Evolutionary conservation across 2,797 vertebrate genomes (phyloP).

Genomic region (Xenops minutus): DNA sequence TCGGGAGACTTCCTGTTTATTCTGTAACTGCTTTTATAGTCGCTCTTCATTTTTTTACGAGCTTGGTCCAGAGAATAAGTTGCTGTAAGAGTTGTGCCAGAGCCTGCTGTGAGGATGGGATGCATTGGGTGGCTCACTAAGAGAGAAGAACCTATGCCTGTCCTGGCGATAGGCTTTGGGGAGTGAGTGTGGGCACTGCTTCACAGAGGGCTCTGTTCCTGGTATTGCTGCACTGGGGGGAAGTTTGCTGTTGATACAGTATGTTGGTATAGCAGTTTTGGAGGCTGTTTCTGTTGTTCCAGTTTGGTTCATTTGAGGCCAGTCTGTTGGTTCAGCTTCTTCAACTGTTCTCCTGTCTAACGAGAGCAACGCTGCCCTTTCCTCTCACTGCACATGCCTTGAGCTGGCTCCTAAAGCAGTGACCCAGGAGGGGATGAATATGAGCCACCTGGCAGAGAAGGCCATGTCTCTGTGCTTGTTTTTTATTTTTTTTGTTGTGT

Average conservation of each 20-base stretch:
- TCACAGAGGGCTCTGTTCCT: rapidly evolving
- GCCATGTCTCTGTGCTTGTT: neutral
- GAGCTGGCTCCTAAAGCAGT: neutral
- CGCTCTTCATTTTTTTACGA: rapidly evolving
- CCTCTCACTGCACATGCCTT: neutral
- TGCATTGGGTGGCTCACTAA: neutral
- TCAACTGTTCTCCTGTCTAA: neutral
- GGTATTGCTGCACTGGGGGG: rapidly evolving
- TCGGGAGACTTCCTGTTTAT: neutral
- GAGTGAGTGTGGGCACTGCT: rapidly evolving
- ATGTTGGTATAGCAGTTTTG: rapidly evolving
- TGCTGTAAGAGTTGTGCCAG: neutral
- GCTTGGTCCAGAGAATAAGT: neutral
- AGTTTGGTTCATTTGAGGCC: neutral
- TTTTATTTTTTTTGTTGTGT: rapidly evolving
- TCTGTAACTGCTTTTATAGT: neutral
- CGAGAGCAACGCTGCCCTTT: rapidly evolving
- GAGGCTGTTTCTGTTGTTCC: neutral
- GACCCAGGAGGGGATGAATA: neutral
- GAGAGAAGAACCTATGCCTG: neutral
- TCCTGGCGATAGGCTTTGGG: too few relatives aligned
- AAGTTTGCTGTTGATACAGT: neutral
- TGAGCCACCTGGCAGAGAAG: neutral
- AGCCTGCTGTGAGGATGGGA: neutral
- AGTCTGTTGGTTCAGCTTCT: neutral